These are phyloP conservation scores for Strongylocentrotus purpuratus DNA, from an alignment of 35 echinoderm and acorn worm genomes.

Conservation along the genomic window DNA sequence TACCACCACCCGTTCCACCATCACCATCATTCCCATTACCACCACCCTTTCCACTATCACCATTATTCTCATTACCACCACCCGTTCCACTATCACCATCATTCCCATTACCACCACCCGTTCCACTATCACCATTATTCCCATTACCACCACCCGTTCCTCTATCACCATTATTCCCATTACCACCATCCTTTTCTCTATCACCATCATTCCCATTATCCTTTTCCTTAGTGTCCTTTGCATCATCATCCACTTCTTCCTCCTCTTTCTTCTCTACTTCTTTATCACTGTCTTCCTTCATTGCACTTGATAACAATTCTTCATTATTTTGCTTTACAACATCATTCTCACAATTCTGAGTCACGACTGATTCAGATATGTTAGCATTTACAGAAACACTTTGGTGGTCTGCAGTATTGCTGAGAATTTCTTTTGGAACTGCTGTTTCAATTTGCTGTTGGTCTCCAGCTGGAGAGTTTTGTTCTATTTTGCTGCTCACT, in stretches of 20 bases:
- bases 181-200: slow-evolving; percentile 33
- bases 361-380: neutral
- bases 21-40: slow-evolving; percentile 48
- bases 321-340: neutral
- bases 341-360: neutral
- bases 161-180: slow-evolving; percentile 37
- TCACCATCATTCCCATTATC: slow-evolving; percentile 57
- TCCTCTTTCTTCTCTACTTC: neutral
- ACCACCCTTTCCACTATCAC: slow-evolving; percentile 33
- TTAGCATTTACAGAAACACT: neutral
- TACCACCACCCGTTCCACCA: neutral
- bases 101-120: neutral
- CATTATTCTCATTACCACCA: slow-evolving; percentile 50
- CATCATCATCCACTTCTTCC: slow-evolving; percentile 16
- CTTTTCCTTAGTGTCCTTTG: slow-evolving; percentile 42
- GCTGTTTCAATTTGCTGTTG: neutral
- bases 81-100: slow-evolving; percentile 25
- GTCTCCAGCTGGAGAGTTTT: neutral
- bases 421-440: neutral
- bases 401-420: neutral
- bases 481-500: neutral
- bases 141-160: neutral
- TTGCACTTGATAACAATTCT: slow-evolving; percentile 38
- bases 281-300: neutral
- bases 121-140: neutral